Percentiles rank a stretch among this genome's conserved stretches.
These are phyloP conservation scores for Pelecanus crispus DNA, from an alignment of 2,113 vertebrate genomes.

Conservation along the genomic window DNA sequence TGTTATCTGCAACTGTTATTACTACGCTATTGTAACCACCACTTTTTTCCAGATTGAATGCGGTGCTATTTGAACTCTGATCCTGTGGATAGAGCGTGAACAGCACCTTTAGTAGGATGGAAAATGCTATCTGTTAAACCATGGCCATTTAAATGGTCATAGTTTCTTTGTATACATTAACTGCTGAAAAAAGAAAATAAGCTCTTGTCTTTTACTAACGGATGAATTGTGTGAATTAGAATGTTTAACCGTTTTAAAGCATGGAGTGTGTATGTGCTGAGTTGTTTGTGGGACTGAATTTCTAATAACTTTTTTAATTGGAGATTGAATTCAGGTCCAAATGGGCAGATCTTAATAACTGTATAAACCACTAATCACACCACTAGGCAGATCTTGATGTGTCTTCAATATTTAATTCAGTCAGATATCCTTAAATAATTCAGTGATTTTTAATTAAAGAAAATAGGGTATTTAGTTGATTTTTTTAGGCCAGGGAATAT, in stretches of 20 bases:
- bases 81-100: not conserved
- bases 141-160: not conserved
- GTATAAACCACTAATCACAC: slow-evolving; percentile 3
- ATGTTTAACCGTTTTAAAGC: not conserved
- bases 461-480: slow-evolving; percentile 32
- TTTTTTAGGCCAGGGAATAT: slow-evolving; percentile 1
- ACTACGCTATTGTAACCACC: not conserved
- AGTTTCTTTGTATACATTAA: not conserved
- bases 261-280: not conserved
- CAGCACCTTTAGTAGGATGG: not conserved
- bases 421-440: slow-evolving; percentile 52
- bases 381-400: slow-evolving; percentile 1
- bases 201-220: not conserved
- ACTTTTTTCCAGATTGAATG: slow-evolving; percentile 19
- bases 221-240: not conserved
- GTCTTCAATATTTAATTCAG: slow-evolving; percentile 55
- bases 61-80: slow-evolving; percentile 26
- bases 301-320: slow-evolving; percentile 11
- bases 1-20: slow-evolving; percentile 20
- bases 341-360: slow-evolving; percentile 11
- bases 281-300: not conserved
- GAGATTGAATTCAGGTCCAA: not conserved
- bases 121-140: not conserved
- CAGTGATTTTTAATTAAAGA: slow-evolving; percentile 50
- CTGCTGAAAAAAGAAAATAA: not conserved